phyloP scores from a whole-genome alignment of 2,113 vertebrate species.

The Megalops atlanticus region DNA sequence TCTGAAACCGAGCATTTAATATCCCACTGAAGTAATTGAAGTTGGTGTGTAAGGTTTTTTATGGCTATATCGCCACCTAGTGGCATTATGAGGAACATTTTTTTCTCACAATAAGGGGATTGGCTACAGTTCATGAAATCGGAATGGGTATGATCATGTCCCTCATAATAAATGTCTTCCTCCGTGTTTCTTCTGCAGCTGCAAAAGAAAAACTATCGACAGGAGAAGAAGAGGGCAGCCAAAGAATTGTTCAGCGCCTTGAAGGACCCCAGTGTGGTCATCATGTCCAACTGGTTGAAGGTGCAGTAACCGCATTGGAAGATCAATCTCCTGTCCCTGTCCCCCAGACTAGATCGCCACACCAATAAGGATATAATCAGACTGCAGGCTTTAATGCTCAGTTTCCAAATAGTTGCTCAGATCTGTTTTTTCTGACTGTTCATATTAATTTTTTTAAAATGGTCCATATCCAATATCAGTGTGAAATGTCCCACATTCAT shows the following conservation, averaged over 20 bases:
- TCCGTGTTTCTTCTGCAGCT: constrained; percentile 73
- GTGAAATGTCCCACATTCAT: too few species aligned
- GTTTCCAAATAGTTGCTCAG: too few species aligned
- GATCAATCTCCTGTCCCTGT: too few species aligned
- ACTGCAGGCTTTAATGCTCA: too few species aligned
- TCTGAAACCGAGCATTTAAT: too few species aligned
- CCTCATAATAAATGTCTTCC: neutral
- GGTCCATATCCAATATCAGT: too few species aligned
- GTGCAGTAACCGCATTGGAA: constrained; percentile 57
- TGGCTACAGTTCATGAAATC: too few species aligned
- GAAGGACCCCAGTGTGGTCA: constrained; percentile 94
- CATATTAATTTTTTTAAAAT: neutral
- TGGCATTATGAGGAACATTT: neutral
- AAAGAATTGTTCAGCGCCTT: constrained; percentile 97
- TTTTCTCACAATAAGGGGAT: neutral
- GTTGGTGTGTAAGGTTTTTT: neutral
- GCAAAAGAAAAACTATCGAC: constrained; percentile 98
- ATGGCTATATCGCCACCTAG: neutral
- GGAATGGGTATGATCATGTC: neutral
- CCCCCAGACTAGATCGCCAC: neutral
- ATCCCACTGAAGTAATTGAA: neutral
- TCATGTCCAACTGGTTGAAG: constrained; percentile 99
- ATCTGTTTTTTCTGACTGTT: too few species aligned
- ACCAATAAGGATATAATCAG: too few species aligned
- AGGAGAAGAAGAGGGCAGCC: constrained; percentile 96